These are phyloP conservation scores for Rhipidura dahli DNA, from an alignment of 2,113 vertebrate species.

Conservation along the genomic window DNA sequence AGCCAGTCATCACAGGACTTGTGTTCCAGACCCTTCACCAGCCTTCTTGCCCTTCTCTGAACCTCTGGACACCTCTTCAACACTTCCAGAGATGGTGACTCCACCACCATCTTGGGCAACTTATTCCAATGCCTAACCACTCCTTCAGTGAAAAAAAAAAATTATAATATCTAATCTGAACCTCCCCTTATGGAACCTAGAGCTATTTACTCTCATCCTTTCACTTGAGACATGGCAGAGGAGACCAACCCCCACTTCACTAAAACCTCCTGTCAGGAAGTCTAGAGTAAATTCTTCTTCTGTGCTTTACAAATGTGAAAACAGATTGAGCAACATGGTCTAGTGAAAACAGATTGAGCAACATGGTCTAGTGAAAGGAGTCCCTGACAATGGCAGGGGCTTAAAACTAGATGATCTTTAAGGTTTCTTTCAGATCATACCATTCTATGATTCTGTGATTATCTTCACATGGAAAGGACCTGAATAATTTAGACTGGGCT, in stretches of 20 bases:
- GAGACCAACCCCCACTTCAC: background rate
- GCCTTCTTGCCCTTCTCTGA: background rate
- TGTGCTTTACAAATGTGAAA: background rate
- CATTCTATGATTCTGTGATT: background rate
- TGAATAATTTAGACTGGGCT: background rate
- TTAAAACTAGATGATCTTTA: background rate
- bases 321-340: background rate
- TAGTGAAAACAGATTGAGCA: background rate
- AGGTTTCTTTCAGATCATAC: background rate
- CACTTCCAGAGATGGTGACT: background rate
- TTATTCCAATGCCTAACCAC: background rate
- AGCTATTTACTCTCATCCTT: background rate
- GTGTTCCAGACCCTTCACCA: background rate
- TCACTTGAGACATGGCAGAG: background rate
- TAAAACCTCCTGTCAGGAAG: background rate
- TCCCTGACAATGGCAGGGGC: background rate
- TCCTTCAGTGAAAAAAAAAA: background rate
- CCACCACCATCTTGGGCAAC: background rate
- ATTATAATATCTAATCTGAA: background rate
- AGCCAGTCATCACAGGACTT: background rate
- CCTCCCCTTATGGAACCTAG: background rate
- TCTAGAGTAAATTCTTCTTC: background rate
- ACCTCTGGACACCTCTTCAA: background rate
- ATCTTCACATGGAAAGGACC: rapidly evolving
- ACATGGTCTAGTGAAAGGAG: background rate